A percentile compares a stretch with the other conserved stretches of the same genome.
phyloP scores from a whole-genome alignment of 37 sponge, comb jelly and placozoan species.

The Ianthella basta region DNA sequence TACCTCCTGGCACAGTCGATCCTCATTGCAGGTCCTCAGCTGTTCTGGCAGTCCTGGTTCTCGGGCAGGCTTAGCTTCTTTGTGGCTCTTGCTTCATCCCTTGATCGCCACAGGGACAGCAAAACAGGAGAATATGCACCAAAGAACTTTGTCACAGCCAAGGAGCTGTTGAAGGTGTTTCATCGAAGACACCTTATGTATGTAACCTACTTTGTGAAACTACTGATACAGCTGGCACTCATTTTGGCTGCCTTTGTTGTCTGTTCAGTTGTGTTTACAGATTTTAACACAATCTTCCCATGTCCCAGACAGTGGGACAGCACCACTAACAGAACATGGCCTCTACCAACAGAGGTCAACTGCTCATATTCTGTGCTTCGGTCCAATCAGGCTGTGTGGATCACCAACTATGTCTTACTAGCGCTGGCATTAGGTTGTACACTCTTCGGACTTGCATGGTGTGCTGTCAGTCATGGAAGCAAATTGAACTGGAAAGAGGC shows the following conservation, averaged over 20 bases:
- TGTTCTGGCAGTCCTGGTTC: not conserved
- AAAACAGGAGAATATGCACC: not conserved
- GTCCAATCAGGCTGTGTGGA: slow-evolving; percentile 1
- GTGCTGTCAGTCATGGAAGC: not conserved
- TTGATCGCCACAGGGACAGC: not conserved
- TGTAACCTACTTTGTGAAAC: not conserved
- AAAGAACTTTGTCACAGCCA: not conserved
- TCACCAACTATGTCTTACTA: not conserved
- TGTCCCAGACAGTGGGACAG: too few species aligned
- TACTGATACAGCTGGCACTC: not conserved
- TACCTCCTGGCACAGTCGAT: not conserved
- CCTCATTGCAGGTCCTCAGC: not conserved
- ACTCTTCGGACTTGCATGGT: not conserved
- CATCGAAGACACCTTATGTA: not conserved
- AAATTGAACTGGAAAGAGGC: not conserved
- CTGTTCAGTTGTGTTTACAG: not conserved
- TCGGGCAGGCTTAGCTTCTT: not conserved
- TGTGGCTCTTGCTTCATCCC: not conserved
- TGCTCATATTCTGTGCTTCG: too few species aligned
- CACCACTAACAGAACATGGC: too few species aligned
- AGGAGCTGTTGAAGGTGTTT: not conserved
- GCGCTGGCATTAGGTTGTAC: not conserved
- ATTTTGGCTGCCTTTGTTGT: not conserved
- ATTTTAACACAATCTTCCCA: not conserved
- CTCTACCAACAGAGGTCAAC: too few species aligned